Base-by-base conservation (phyloP, 2,113 vertebrate species). In the Eptatretus burgeri region DNA sequence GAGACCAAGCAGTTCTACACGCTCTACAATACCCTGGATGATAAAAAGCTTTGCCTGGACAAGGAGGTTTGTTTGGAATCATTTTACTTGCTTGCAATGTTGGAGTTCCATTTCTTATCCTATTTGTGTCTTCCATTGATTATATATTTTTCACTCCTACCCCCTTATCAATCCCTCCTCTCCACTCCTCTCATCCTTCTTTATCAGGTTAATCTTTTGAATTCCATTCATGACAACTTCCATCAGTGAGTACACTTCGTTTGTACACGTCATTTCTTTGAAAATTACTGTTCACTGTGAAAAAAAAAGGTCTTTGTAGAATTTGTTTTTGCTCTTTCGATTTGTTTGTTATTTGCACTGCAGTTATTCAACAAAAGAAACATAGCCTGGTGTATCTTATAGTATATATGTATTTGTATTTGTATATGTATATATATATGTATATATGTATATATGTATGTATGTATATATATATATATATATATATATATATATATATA, bases 1-100 rank as follows among this genome's bases (percentile, higher is more conserved):
- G 89, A 98, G 75, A 98, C 91, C 0, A 98, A 98, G 69, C 91
- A 98, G 67, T 98, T 98, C 76, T 98, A 95, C 74, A 95, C 91
- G 1, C 78, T 98, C 20, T 98, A 98, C 68, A 95, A 98, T 70
- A 98, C 91, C 5, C 69, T 98, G 68, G 87, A 98, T 62, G 91
- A 98, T 75, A 94, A 94, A 74, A 98, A 98, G 70, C 80, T 98
- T 13, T 95, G 89, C 68, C 76, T 98, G 70, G 89, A 98, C 73
- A 98, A 95, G 72, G 91, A 98, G 83, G 89, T 87, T 67, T 60
- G 53, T 60, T 60, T 60, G 20, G 10, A 60, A 11, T 60, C 20
- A 60, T 17, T 11, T 60, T n/a, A 60, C n/a, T 60, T 60, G 9
- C 56, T 20, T 60, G 27, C 27, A 41, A 5, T 41, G 27, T 41